These are phyloP conservation scores for Axea sp. DNA, from an alignment of 2,888 invertebrate genomes.

Conservation along the genomic window DNA sequence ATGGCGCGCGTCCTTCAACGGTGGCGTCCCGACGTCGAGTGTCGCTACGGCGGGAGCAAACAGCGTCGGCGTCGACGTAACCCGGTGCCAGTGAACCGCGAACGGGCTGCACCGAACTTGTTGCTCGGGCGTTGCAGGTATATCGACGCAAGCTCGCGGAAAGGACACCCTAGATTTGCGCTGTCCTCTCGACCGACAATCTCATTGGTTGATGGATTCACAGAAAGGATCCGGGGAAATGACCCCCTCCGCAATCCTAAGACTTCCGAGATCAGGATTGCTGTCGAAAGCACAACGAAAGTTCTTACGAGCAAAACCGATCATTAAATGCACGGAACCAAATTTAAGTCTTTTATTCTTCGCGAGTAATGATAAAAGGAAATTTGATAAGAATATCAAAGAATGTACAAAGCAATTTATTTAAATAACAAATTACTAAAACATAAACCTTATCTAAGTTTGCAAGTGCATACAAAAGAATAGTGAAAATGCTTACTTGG, in stretches of 20 bases:
- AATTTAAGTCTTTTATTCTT: too few relatives aligned
- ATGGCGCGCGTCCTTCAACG: conserved; percentile 76
- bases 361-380: too few relatives aligned
- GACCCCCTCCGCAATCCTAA: conserved; percentile 66
- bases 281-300: conserved; percentile 62
- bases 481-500: too few relatives aligned
- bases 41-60: conserved; percentile 68
- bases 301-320: conserved; percentile 33
- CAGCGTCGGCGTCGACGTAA: conserved; percentile 69
- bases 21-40: conserved; percentile 78
- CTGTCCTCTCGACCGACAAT: conserved; percentile 55
- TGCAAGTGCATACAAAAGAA: too few relatives aligned
- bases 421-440: too few relatives aligned
- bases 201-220: conserved; percentile 41
- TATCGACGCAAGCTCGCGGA: conserved; percentile 62
- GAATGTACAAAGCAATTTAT: too few relatives aligned
- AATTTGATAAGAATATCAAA: too few relatives aligned
- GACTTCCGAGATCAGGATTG: conserved; percentile 67
- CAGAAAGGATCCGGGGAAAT: conserved; percentile 56
- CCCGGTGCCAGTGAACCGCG: conserved; percentile 76
- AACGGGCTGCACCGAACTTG: conserved; percentile 68
- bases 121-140: conserved; percentile 66
- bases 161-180: conserved; percentile 64
- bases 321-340: conserved; percentile 42
- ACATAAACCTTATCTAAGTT: too few relatives aligned